Evolutionary conservation across 2,888 invertebrate genomes (phyloP).

Genomic region (Calameuta pallipes): DNA sequence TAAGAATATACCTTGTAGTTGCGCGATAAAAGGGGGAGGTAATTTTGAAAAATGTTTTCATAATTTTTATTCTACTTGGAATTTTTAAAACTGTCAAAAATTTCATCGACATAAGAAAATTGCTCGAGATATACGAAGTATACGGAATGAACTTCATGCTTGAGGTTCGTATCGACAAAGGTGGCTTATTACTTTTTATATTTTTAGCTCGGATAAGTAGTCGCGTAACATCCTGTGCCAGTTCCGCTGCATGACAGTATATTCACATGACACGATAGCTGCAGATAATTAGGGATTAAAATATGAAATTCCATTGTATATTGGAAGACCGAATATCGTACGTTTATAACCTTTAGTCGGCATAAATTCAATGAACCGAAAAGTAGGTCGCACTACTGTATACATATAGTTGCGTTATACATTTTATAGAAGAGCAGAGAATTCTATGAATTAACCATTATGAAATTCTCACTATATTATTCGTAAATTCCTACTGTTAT

Average conservation of each 20-base stretch:
- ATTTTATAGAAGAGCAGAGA: not conserved
- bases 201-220: not conserved
- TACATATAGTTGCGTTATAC: not conserved
- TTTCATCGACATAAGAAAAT: not conserved
- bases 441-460: not conserved
- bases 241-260: not conserved
- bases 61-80: no score
- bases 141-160: not conserved
- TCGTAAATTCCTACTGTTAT: not conserved
- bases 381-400: not conserved
- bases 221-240: conserved; percentile 1
- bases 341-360: not conserved
- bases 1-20: not conserved
- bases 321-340: not conserved
- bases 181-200: not conserved
- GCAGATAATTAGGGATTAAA: not conserved
- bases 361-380: not conserved
- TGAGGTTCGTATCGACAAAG: not conserved
- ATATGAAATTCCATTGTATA: not conserved
- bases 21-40: not conserved
- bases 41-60: not conserved
- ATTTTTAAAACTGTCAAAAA: not conserved
- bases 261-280: not conserved
- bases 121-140: not conserved
- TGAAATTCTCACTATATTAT: not conserved